phyloP scores from a whole-genome alignment of 1,140 invertebrate genomes.

The Trichonephila clavipes region DNA sequence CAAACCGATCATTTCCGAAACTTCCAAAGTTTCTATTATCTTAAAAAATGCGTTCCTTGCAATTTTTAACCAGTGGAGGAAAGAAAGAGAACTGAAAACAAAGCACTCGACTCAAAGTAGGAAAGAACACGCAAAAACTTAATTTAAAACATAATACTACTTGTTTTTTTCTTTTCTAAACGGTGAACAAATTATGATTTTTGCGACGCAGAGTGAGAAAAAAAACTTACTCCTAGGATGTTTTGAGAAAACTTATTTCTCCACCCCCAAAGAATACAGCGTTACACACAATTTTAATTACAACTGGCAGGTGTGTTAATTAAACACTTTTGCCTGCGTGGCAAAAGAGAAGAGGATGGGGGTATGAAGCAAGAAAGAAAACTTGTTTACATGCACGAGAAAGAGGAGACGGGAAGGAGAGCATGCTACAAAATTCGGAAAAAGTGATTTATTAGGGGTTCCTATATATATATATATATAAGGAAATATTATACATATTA shows the following conservation, averaged over 20 bases:
- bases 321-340: not conserved
- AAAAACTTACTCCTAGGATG: not conserved
- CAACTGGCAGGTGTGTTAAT: not conserved
- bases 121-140: not conserved
- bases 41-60: too few species aligned
- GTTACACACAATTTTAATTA: not conserved
- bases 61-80: too few species aligned
- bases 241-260: not conserved
- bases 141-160: not conserved
- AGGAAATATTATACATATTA: too few species aligned
- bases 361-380: not conserved
- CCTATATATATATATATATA: too few species aligned
- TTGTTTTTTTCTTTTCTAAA: not conserved
- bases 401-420: too few species aligned
- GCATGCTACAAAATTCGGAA: too few species aligned
- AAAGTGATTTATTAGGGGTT: not conserved
- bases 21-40: too few species aligned
- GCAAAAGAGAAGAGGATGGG: not conserved
- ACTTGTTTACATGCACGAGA: not conserved
- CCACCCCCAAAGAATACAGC: not conserved
- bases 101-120: not conserved
- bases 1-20: too few species aligned
- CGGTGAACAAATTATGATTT: not conserved
- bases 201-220: not conserved
- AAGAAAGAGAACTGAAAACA: not conserved